Percentiles rank a stretch among this genome's conserved stretches.
Evolutionary conservation across 1,140 invertebrate genomes (phyloP).

Genomic region (Cydia pomonella): DNA sequence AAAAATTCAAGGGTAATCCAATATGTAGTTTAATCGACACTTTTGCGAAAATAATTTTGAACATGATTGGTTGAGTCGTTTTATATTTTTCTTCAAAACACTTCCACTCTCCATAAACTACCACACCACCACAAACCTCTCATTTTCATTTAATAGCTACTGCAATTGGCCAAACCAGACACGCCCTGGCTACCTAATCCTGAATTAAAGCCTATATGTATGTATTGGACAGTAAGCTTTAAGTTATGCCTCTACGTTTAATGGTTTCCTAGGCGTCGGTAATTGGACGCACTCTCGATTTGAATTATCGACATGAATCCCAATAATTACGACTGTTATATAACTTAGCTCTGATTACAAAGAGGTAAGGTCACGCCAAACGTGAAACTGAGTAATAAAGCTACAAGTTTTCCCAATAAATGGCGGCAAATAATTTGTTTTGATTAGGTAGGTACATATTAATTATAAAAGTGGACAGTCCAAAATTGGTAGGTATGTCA

Average conservation of each 20-base stretch:
- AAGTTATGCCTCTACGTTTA: conserved; percentile 17
- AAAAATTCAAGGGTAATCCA: no score
- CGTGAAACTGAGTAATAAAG: neutral
- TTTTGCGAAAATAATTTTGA: no score
- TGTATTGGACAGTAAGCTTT: conserved; percentile 8
- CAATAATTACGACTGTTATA: conserved; percentile 31
- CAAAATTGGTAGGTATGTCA: no score
- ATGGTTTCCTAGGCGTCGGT: conserved; percentile 10
- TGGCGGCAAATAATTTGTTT: no score
- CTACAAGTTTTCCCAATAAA: neutral
- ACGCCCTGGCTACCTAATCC: conserved; percentile 8
- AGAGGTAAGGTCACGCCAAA: conserved; percentile 11
- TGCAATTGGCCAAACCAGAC: neutral
- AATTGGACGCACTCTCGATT: conserved; percentile 26
- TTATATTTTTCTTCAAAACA: no score
- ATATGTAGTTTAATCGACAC: no score
- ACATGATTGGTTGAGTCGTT: no score
- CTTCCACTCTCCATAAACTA: no score
- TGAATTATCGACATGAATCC: conserved; percentile 18
- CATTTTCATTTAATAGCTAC: neutral
- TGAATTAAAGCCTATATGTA: neutral
- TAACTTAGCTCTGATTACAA: conserved; percentile 31
- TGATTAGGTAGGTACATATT: neutral
- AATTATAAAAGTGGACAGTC: no score
- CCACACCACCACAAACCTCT: no score